Conservation (phyloP, 2,888 invertebrate species). For the Dynastes hyllus region DNA sequence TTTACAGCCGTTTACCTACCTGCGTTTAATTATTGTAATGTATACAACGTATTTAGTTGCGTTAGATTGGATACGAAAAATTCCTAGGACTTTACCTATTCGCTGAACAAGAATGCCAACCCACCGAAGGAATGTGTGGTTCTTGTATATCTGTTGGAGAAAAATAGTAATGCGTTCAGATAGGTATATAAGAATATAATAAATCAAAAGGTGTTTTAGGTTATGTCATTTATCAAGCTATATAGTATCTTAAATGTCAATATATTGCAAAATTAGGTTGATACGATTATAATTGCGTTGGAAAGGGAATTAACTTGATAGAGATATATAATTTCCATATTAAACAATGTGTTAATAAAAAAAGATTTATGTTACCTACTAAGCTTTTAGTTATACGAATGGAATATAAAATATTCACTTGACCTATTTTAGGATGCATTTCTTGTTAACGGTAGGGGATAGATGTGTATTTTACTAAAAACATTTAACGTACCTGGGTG, state of each 20-base stretch:
- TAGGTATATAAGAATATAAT: conserved; percentile 20
- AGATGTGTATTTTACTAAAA: too few species aligned
- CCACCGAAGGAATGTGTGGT: conserved; percentile 35
- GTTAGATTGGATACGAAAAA: conserved; percentile 26
- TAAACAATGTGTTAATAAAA: too few species aligned
- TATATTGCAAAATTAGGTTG: conserved; percentile 44
- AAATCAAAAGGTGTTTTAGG: conserved; percentile 32
- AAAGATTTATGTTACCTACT: too few species aligned
- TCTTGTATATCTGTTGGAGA: conserved; percentile 29
- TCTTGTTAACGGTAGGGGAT: too few species aligned
- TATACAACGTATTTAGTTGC: conserved; percentile 6
- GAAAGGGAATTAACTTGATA: conserved; percentile 6
- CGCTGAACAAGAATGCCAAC: conserved; percentile 33
- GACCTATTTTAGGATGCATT: too few species aligned
- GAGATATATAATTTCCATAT: conserved; percentile 3
- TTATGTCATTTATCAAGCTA: conserved; percentile 39
- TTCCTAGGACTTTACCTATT: conserved; percentile 8
- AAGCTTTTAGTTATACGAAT: too few species aligned
- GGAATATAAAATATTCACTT: too few species aligned
- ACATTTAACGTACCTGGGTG: too few species aligned
- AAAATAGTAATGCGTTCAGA: conserved; percentile 17
- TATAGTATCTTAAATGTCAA: conserved; percentile 36
- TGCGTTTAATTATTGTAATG: conserved; percentile 28
- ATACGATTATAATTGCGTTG: conserved; percentile 24
- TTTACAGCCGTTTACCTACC: conserved; percentile 28